Percentiles rank a stretch among this genome's conserved stretches.
Conservation (phyloP, 2,888 invertebrate species). For the Nyleta sp. region DNA sequence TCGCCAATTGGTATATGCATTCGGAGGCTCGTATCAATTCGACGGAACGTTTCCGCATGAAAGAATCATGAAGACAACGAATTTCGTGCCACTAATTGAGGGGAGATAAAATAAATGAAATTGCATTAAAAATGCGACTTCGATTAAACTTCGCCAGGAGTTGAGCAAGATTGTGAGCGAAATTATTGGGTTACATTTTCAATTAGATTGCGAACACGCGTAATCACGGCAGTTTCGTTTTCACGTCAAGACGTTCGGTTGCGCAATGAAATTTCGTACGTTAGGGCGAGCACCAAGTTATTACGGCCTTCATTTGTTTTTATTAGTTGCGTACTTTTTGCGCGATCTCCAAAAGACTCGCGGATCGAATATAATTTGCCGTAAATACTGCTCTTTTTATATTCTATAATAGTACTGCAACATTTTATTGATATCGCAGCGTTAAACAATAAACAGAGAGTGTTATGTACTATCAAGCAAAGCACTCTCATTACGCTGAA, state of each 20-base stretch:
- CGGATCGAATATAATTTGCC: not conserved
- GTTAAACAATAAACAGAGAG: slow-evolving; percentile 14
- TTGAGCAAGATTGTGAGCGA: slow-evolving; percentile 46
- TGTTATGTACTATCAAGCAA: slow-evolving; percentile 23
- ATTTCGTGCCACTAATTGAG: slow-evolving; percentile 58
- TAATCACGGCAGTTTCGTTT: slow-evolving; percentile 47
- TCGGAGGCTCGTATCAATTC: slow-evolving; percentile 36
- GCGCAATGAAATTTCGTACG: slow-evolving; percentile 45
- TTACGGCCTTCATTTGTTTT: slow-evolving; percentile 37
- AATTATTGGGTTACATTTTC: slow-evolving; percentile 58
- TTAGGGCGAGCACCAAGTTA: slow-evolving; percentile 19
- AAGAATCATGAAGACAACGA: slow-evolving; percentile 61
- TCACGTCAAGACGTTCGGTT: slow-evolving; percentile 32
- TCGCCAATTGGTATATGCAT: slow-evolving; percentile 52
- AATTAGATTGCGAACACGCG: slow-evolving; percentile 54
- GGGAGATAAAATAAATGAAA: slow-evolving; percentile 54
- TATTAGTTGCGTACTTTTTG: slow-evolving; percentile 19
- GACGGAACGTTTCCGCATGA: slow-evolving; percentile 46
- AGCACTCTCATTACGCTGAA: too few species aligned
- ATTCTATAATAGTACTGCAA: slow-evolving; percentile 7
- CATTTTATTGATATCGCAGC: slow-evolving; percentile 25
- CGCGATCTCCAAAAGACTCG: not conserved
- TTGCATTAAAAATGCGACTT: slow-evolving; percentile 47
- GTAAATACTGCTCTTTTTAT: not conserved
- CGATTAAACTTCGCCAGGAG: slow-evolving; percentile 46